Evolutionary conservation across 2,797 vertebrate species (phyloP).

Genomic region (Malacoraja senta): DNA sequence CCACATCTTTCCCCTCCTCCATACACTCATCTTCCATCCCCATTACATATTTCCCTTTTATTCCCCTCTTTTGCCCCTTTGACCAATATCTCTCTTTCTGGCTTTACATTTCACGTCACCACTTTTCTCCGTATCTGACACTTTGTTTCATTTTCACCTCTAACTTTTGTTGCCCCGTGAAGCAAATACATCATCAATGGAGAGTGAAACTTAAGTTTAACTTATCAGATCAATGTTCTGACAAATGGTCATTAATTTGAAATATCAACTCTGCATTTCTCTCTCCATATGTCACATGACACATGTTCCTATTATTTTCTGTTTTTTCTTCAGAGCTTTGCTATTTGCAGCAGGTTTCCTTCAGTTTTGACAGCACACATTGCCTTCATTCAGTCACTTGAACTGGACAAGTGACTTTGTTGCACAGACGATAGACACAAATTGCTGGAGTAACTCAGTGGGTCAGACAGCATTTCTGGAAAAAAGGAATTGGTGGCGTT

Average conservation of each 20-base stretch:
- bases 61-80: too few relatives aligned
- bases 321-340: background rate
- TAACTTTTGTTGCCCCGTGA: background rate
- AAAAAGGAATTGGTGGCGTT: too few relatives aligned
- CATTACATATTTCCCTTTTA: too few relatives aligned
- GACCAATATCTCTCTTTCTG: too few relatives aligned
- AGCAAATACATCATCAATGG: background rate
- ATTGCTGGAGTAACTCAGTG: too few relatives aligned
- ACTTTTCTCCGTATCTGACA: too few relatives aligned
- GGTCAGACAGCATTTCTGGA: too few relatives aligned
- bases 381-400: background rate
- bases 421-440: too few relatives aligned
- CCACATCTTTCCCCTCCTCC: too few relatives aligned
- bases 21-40: too few relatives aligned
- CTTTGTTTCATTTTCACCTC: too few relatives aligned
- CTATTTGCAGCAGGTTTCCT: background rate
- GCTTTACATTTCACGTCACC: too few relatives aligned
- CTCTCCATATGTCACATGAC: background rate
- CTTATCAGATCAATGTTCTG: background rate
- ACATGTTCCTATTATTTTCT: background rate
- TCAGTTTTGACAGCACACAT: background rate
- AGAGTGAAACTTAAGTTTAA: background rate
- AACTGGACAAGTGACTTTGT: background rate
- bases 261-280: background rate
- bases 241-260: background rate